These are phyloP conservation scores for Actinostola sp. DNA, from an alignment of 92 coral and sea anemone species.

Conservation along the genomic window DNA sequence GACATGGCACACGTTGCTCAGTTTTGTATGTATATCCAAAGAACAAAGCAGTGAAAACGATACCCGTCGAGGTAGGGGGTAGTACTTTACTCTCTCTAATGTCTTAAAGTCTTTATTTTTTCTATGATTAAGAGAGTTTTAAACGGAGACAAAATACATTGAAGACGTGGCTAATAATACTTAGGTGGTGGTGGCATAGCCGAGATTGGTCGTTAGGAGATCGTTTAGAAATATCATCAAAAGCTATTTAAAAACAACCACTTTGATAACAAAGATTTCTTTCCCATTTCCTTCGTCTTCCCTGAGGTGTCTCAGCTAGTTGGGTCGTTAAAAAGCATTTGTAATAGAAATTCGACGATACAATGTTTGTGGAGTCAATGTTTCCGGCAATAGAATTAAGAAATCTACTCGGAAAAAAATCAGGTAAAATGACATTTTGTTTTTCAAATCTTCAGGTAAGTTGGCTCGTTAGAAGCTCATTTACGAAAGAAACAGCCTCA, in stretches of 20 bases:
- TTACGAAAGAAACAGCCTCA: neutral
- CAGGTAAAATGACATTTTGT: neutral
- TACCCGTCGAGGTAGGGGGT: conserved; percentile 35
- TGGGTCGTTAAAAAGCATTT: neutral
- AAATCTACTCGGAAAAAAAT: neutral
- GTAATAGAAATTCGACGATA: neutral
- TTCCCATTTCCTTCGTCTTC: neutral
- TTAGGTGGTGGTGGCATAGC: neutral
- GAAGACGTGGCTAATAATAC: neutral
- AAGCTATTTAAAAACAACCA: conserved; percentile 22
- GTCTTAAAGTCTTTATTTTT: conserved; percentile 27
- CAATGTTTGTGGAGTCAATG: neutral
- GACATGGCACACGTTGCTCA: conserved; percentile 21
- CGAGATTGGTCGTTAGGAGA: conserved; percentile 20
- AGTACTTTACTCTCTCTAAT: conserved; percentile 17
- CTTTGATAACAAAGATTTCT: neutral
- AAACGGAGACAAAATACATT: conserved; percentile 8
- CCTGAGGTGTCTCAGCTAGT: neutral
- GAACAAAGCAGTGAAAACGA: conserved; percentile 28
- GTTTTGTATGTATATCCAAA: neutral
- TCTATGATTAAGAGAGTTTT: conserved; percentile 9
- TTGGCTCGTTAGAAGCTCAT: conserved; percentile 3
- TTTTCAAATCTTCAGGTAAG: neutral
- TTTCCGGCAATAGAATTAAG: neutral
- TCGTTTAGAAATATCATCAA: conserved; percentile 22